Conservation (phyloP, 2,888 invertebrate species). For the Nomada ruficornis region DNA sequence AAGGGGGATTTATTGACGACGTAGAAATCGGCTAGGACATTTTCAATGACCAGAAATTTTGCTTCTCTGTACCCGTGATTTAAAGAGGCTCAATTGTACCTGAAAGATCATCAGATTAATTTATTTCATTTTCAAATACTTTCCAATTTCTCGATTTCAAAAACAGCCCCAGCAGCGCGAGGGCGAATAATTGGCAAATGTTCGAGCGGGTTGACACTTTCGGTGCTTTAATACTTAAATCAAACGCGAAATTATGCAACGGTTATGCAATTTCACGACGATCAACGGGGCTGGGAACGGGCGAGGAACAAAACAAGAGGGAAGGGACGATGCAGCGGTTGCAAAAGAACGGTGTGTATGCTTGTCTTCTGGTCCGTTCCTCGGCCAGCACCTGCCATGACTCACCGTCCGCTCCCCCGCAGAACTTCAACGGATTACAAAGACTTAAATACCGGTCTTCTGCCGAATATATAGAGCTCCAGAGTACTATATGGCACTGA, state of each 20-base stretch:
- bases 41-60: no score
- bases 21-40: no score
- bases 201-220: no score
- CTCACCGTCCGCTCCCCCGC: slow-evolving; percentile 82
- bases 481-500: slow-evolving; percentile 65
- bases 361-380: slow-evolving; percentile 67
- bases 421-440: slow-evolving; percentile 81
- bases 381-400: slow-evolving; percentile 81
- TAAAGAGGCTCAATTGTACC: no score
- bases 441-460: slow-evolving; percentile 82
- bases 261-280: slow-evolving; percentile 36
- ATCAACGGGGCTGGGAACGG: slow-evolving; percentile 20
- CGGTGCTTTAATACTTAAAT: neutral
- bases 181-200: no score
- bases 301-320: slow-evolving; percentile 25
- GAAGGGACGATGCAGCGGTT: slow-evolving; percentile 49
- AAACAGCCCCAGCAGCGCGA: no score
- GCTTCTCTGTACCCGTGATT: no score
- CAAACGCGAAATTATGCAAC: slow-evolving; percentile 28
- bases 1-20: no score
- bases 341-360: slow-evolving; percentile 61
- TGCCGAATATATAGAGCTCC: slow-evolving; percentile 74
- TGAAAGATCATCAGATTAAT: no score
- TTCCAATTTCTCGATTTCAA: no score
- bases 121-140: no score